Conservation (phyloP, 2,888 invertebrate species). For the Acrocyrtus sp. region DNA sequence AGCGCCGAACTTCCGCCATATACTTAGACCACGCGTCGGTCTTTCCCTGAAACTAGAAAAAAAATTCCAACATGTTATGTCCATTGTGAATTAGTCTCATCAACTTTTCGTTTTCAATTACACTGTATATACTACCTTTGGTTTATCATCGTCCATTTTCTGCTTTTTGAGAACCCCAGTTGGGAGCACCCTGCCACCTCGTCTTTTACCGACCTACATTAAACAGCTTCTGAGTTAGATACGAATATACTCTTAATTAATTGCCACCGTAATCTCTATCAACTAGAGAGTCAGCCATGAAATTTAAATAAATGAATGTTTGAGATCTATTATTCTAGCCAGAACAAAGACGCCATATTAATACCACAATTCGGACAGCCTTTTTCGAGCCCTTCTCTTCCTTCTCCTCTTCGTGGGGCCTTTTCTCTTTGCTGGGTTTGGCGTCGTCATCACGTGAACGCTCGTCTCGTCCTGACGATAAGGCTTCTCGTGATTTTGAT, state of each 20-base stretch:
- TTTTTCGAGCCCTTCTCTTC: conserved; percentile 59
- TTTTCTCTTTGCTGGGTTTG: conserved; percentile 25
- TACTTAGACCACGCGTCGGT: conserved; percentile 93
- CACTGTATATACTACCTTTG: conserved; percentile 68
- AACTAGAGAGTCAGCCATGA: conserved; percentile 34
- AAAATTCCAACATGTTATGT: conserved; percentile 65
- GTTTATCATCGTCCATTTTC: conserved; percentile 67
- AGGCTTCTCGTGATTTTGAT: no score
- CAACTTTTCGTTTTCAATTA: no score
- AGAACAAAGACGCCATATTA: conserved; percentile 53
- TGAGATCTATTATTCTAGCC: conserved; percentile 49
- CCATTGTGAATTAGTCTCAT: no score
- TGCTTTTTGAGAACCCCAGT: conserved; percentile 90
- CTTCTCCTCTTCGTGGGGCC: conserved; percentile 40
- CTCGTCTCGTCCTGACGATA: no score
- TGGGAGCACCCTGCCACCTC: conserved; percentile 87
- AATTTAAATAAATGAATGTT: conserved; percentile 19
- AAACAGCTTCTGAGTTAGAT: conserved; percentile 61
- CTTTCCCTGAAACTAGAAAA: conserved; percentile 68
- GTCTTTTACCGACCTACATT: conserved; percentile 79
- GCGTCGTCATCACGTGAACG: background rate
- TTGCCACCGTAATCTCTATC: conserved; percentile 46
- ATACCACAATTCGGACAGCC: conserved; percentile 62
- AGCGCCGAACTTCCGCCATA: conserved; percentile 92
- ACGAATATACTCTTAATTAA: conserved; percentile 21